Evolutionary conservation across 2,113 vertebrate genomes (phyloP).

Genomic region (Centropus bengalensis): DNA sequence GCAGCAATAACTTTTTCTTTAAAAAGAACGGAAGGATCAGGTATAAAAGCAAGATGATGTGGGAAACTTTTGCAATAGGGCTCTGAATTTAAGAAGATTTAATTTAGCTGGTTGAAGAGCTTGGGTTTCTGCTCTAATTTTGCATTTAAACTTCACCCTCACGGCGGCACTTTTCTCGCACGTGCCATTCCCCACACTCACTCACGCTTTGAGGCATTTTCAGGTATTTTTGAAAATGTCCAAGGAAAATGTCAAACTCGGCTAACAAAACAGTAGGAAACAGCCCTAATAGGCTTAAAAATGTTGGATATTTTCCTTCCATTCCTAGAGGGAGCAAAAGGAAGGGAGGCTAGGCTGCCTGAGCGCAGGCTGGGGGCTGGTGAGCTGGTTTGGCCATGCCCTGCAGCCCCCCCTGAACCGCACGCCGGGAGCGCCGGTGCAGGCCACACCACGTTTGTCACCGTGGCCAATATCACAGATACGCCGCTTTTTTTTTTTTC

Average conservation of each 20-base stretch:
- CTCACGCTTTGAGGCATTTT: not conserved
- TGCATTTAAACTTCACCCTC: not conserved
- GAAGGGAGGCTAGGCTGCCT: not conserved
- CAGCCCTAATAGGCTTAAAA: not conserved
- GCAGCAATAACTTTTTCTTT: not conserved
- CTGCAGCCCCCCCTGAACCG: not conserved
- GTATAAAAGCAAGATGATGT: not conserved
- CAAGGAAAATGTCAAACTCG: not conserved
- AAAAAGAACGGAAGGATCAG: accelerated
- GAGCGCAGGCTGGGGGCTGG: not conserved
- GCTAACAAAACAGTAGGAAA: not conserved
- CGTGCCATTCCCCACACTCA: accelerated
- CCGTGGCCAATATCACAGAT: slow-evolving; percentile 73
- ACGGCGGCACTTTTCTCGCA: accelerated
- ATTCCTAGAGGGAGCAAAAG: not conserved
- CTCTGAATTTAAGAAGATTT: not conserved
- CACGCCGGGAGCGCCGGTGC: slow-evolving; percentile 67
- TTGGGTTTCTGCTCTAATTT: not conserved
- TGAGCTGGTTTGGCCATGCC: not conserved
- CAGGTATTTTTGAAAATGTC: not conserved
- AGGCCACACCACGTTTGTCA: slow-evolving; percentile 77
- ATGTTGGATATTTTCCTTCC: not conserved
- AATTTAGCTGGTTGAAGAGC: too few relatives aligned
- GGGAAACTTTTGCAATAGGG: not conserved
- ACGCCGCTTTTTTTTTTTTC: slow-evolving; percentile 63